Evolutionary conservation across 2,888 invertebrate species (phyloP).

Genomic region (Lycia hirtaria): DNA sequence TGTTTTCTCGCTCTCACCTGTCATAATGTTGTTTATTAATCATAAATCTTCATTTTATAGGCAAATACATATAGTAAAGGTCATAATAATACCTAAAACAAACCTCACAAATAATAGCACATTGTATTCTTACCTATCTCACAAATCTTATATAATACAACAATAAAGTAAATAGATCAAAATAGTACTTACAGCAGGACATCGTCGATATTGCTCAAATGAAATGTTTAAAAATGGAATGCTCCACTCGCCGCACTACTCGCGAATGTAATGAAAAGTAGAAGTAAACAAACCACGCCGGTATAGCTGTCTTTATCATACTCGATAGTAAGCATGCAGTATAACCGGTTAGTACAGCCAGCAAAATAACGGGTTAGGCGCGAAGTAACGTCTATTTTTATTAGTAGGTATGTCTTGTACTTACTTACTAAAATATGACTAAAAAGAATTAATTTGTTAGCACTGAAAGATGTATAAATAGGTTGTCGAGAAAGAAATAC

Average conservation of each 20-base stretch:
- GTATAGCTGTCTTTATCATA: conserved; percentile 37
- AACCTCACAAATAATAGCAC: too few species aligned
- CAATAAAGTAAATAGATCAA: not conserved
- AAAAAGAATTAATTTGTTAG: too few species aligned
- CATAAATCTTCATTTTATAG: too few species aligned
- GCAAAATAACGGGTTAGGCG: conserved; percentile 1
- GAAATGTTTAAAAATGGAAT: conserved; percentile 17
- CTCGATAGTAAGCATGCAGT: conserved; percentile 22
- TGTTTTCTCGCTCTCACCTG: too few species aligned
- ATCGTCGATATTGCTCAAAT: conserved; percentile 42
- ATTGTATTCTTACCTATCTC: too few species aligned
- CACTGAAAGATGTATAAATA: too few species aligned
- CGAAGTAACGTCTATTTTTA: not conserved
- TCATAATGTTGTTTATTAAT: too few species aligned
- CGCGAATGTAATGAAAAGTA: conserved; percentile 22
- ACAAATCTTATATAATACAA: not conserved
- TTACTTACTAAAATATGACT: too few species aligned
- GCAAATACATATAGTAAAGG: too few species aligned
- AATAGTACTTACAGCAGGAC: conserved; percentile 68
- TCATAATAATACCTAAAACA: too few species aligned
- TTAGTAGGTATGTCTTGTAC: too few species aligned
- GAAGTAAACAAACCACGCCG: conserved; percentile 33
- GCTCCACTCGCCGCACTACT: conserved; percentile 30
- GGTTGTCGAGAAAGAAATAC: too few species aligned
- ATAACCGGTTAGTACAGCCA: conserved; percentile 29